phyloP scores from a whole-genome alignment of 2,888 invertebrate species.

The Xestoiulus laeticollis region DNA sequence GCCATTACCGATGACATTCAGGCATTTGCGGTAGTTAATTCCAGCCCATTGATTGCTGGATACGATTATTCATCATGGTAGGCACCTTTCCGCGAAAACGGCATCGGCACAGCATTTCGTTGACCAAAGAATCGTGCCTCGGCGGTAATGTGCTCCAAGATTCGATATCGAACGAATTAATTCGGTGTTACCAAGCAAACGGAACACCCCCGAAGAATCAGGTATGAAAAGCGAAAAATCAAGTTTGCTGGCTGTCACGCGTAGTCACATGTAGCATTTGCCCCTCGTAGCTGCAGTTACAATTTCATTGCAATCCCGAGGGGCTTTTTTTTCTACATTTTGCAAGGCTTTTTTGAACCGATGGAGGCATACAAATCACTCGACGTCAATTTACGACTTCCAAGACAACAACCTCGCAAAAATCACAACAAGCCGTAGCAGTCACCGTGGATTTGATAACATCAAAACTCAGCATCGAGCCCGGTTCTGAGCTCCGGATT shows the following conservation, averaged over 20 bases:
- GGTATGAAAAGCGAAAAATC: background rate
- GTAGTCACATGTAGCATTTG: background rate
- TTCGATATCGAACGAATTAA: background rate
- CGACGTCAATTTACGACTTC: background rate
- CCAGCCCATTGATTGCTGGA: background rate
- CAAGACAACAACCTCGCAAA: background rate
- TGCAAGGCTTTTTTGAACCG: no score
- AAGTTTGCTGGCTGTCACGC: background rate
- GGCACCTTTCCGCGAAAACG: background rate
- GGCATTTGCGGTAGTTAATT: background rate
- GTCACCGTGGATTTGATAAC: background rate
- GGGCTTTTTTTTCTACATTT: no score
- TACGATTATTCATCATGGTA: background rate
- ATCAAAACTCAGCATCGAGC: background rate
- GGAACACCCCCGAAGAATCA: background rate
- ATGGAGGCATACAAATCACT: no score
- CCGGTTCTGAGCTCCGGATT: background rate
- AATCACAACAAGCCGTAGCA: background rate
- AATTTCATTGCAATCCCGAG: no score
- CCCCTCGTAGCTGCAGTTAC: no score
- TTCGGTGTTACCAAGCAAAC: background rate
- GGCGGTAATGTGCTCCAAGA: background rate
- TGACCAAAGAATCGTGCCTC: slow-evolving; percentile 1
- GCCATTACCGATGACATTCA: background rate
- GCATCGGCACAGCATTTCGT: background rate